Conservation (phyloP, 2,888 invertebrate genomes). For the Sminthurinus aureus region DNA sequence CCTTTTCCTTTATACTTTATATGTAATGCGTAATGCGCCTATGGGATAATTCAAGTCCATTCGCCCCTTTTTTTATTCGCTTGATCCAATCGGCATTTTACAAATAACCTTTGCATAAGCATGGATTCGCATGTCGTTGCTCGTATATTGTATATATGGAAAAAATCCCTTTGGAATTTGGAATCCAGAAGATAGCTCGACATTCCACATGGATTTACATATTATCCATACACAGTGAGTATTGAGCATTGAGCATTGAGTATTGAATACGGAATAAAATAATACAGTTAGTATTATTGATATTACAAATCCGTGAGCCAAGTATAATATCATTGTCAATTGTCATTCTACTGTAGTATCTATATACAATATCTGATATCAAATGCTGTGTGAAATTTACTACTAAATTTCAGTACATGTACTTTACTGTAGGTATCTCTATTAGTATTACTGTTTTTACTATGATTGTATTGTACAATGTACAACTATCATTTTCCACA, state of each 20-base stretch:
- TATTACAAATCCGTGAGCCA: too few relatives aligned
- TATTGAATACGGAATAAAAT: too few relatives aligned
- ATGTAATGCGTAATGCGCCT: constrained; percentile 18
- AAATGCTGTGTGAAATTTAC: not conserved
- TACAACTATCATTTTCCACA: not conserved
- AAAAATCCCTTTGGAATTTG: too few relatives aligned
- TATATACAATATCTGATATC: not conserved
- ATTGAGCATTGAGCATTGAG: too few relatives aligned
- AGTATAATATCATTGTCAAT: too few relatives aligned
- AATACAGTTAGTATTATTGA: too few relatives aligned
- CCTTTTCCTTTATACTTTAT: not conserved
- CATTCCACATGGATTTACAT: too few relatives aligned
- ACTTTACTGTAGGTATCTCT: not conserved
- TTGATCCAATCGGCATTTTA: constrained; percentile 24
- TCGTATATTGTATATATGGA: too few relatives aligned
- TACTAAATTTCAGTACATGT: not conserved
- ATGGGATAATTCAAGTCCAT: constrained; percentile 17
- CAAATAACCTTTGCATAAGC: constrained; percentile 11
- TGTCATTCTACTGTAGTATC: too few relatives aligned
- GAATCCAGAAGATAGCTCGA: too few relatives aligned
- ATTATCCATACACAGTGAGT: too few relatives aligned
- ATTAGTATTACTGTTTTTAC: not conserved
- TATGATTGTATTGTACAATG: not conserved
- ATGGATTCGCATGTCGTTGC: not conserved
- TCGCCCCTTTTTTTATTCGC: constrained; percentile 24